Percentiles rank a stretch among this genome's conserved stretches.
Evolutionary conservation across 1,140 invertebrate genomes (phyloP).

Genomic region (Oedothorax gibbosus): DNA sequence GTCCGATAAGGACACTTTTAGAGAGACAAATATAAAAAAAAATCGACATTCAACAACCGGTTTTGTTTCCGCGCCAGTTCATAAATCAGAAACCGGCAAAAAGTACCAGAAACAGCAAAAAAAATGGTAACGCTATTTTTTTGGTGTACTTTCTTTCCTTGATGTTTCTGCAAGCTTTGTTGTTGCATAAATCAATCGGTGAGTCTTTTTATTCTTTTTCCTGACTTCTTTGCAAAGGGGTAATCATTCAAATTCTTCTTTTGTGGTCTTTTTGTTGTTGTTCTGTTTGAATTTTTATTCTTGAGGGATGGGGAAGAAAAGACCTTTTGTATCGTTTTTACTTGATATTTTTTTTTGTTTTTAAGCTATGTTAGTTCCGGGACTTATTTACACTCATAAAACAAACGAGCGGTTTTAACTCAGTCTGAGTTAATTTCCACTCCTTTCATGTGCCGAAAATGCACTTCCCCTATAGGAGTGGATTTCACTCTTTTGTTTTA

Average conservation of each 20-base stretch:
- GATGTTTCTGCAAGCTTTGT: not conserved
- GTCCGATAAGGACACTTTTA: slow-evolving; percentile 43
- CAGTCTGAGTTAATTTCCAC: no score
- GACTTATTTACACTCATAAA: no score
- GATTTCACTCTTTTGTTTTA: no score
- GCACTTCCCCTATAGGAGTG: no score
- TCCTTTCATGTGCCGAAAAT: no score
- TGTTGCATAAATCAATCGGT: slow-evolving; percentile 53
- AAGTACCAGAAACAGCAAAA: slow-evolving; percentile 6
- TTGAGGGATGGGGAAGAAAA: not conserved
- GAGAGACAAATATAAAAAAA: slow-evolving; percentile 5
- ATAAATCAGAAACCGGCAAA: slow-evolving; percentile 45
- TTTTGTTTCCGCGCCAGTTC: slow-evolving; percentile 42
- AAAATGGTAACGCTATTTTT: slow-evolving; percentile 13
- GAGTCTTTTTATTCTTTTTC: slow-evolving; percentile 26
- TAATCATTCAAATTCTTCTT: slow-evolving; percentile 59
- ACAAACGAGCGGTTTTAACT: no score
- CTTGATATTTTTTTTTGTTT: no score
- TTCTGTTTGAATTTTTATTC: not conserved
- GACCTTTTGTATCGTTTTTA: no score
- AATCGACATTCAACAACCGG: slow-evolving; percentile 52
- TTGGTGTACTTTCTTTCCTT: slow-evolving; percentile 6
- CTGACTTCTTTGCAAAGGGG: slow-evolving; percentile 29
- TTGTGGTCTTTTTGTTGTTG: slow-evolving; percentile 39
- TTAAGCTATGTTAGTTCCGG: no score